Evolutionary conservation across 37 sponge, comb jelly and placozoan genomes (phyloP), one percentile per base, ranked within the genome.

Genomic region (Hexactinellida sp.): DNA sequence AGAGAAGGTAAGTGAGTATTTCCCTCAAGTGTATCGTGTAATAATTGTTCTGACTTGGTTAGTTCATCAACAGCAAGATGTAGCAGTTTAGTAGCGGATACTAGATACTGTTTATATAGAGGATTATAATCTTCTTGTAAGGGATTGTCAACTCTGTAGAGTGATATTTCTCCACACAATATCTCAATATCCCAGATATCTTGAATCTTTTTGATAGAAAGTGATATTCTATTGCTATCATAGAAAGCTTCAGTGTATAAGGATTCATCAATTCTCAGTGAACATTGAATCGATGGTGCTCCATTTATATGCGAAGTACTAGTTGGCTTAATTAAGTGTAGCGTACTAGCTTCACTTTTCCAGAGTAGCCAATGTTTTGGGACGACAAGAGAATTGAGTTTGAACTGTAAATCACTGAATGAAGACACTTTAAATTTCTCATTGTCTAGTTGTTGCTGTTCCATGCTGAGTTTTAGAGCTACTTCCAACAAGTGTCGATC

Each of bases 321-420:
- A 63, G 76, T 23, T 21, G 76, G 76, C 13, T 63, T 7, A 63
- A 32, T 63, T 23, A 63, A 23, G 30, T 63, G 30, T 7, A 63
- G 76, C 13, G 3, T 7, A 63, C 13, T 63, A 7, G 3, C 76
- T 21, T 28, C 76, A 47, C 13, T 47, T 19, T 9, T 19, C 52
- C 52, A 63, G 34, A 63, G 76, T 63, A 63, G 3, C 76, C 76
- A 63, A 7, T 63, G 76, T 28, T 63, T 63, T 63, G 76, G 76
- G 13, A 63, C 19, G 13, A 23, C 25, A 63, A 63, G 3, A 63
- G 19, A 23, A 23, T 21, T 23, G 13, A 63, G 76, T 23, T 63
- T 63, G 13, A 23, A 63, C 13, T 63, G 3, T 63, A 63, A 63
- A 63, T 63, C 76, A 21, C 13, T 23, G 13, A 63, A 63, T 63